phyloP scores from a whole-genome alignment of 1,140 invertebrate species.

The Phymorhynchus buccinoides region DNA sequence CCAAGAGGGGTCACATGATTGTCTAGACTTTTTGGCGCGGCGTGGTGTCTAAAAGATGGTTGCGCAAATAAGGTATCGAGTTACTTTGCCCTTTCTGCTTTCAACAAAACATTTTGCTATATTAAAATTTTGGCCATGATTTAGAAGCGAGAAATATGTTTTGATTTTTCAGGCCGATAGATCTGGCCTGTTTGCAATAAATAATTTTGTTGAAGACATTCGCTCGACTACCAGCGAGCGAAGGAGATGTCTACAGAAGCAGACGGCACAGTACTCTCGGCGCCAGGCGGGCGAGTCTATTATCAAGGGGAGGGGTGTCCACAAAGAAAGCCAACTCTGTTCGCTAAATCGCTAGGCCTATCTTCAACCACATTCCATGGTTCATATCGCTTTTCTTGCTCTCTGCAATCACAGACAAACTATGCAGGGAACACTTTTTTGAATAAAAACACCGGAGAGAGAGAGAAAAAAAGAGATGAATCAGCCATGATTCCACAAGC shows the following conservation, averaged over 20 bases:
- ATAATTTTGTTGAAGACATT: conserved; percentile 16
- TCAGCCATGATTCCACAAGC: too few relatives aligned
- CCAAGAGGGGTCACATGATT: conserved; percentile 62
- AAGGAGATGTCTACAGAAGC: conserved; percentile 15
- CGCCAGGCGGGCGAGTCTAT: conserved; percentile 27
- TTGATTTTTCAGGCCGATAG: conserved; percentile 20
- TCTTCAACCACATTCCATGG: conserved; percentile 8
- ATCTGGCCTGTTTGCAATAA: neutral
- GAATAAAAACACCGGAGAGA: neutral
- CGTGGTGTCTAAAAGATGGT: conserved; percentile 46
- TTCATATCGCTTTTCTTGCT: conserved; percentile 4
- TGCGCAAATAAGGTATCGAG: conserved; percentile 45
- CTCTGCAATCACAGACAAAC: neutral
- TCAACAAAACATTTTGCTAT: conserved; percentile 30
- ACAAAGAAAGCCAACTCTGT: conserved; percentile 25
- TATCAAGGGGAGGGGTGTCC: conserved; percentile 26
- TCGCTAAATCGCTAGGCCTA: neutral
- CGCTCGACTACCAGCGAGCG: neutral
- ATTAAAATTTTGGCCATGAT: conserved; percentile 1
- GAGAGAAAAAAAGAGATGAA: neutral
- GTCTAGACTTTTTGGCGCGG: conserved; percentile 73
- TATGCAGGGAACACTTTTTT: neutral
- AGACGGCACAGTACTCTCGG: conserved; percentile 28
- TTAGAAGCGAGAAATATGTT: conserved; percentile 31
- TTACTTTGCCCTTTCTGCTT: conserved; percentile 37